Evolutionary conservation across 2,113 vertebrate genomes (phyloP).

Genomic region (Canis aureus): DNA sequence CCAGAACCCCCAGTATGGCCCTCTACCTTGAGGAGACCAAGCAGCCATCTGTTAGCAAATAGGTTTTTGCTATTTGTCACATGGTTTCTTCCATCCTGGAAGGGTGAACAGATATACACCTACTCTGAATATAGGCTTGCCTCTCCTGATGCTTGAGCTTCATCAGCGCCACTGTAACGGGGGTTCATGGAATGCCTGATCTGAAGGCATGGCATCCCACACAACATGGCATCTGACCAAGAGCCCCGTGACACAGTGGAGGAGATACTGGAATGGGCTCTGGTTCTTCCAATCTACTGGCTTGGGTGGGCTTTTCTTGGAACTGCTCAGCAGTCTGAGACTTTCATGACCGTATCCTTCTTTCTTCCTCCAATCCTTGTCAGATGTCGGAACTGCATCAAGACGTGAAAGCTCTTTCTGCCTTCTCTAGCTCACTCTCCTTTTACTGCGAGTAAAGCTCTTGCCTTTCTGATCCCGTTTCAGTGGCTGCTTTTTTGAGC

Average conservation of each 20-base stretch:
- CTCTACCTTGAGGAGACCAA: neutral
- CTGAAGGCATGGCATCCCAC: neutral
- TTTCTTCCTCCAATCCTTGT: neutral
- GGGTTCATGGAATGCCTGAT: neutral
- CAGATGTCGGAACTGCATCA: neutral
- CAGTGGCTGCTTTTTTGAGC: neutral
- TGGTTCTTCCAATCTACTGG: neutral
- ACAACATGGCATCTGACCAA: rapidly evolving
- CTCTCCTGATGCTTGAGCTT: neutral
- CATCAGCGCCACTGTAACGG: too few species aligned
- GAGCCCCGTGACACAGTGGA: rapidly evolving
- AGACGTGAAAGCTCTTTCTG: neutral
- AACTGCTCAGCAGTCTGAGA: neutral
- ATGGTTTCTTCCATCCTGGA: neutral
- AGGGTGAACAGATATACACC: neutral
- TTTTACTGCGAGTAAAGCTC: neutral
- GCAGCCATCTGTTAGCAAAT: neutral
- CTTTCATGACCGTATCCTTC: neutral
- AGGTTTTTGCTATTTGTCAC: neutral
- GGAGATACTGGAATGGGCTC: neutral
- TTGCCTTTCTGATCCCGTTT: neutral
- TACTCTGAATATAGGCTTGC: neutral
- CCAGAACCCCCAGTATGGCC: neutral
- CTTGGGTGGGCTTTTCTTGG: neutral
- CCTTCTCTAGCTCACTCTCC: neutral